A percentile compares a stretch with the other conserved stretches of the same genome.
These are phyloP conservation scores for Nothura maculosa DNA, from an alignment of 2,797 vertebrate species.

Conservation along the genomic window DNA sequence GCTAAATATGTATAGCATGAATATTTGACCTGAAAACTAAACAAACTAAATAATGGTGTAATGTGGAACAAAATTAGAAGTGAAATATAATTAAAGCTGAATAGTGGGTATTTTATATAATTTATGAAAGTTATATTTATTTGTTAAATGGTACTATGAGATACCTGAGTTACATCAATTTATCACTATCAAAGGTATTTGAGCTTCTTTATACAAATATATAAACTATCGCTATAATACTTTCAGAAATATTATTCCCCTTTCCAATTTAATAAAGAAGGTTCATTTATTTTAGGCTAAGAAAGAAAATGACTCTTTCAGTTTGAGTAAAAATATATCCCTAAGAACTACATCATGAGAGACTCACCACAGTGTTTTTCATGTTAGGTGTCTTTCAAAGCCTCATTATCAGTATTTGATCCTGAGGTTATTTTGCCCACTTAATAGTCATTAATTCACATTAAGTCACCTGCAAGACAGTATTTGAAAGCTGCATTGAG, in stretches of 20 bases:
- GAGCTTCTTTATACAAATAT: not conserved
- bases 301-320: not conserved
- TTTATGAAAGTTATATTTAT: not conserved
- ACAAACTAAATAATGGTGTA: not conserved
- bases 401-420: not conserved
- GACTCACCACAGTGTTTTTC: not conserved
- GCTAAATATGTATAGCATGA: not conserved
- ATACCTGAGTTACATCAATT: not conserved
- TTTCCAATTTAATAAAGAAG: not conserved
- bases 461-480: not conserved
- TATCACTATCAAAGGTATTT: not conserved
- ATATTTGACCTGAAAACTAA: not conserved
- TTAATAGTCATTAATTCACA: not conserved
- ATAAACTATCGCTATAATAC: not conserved
- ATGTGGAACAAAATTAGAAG: not conserved
- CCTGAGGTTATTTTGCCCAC: not conserved
- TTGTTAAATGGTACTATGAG: not conserved
- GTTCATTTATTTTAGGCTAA: not conserved
- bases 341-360: not conserved
- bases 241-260: not conserved
- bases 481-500: not conserved
- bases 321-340: not conserved
- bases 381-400: not conserved
- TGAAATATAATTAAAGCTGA: not conserved
- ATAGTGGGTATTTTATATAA: not conserved